Percentiles rank a stretch among this genome's conserved stretches.
Conservation (phyloP, 2,113 vertebrate genomes). For the Salvator merianae region DNA sequence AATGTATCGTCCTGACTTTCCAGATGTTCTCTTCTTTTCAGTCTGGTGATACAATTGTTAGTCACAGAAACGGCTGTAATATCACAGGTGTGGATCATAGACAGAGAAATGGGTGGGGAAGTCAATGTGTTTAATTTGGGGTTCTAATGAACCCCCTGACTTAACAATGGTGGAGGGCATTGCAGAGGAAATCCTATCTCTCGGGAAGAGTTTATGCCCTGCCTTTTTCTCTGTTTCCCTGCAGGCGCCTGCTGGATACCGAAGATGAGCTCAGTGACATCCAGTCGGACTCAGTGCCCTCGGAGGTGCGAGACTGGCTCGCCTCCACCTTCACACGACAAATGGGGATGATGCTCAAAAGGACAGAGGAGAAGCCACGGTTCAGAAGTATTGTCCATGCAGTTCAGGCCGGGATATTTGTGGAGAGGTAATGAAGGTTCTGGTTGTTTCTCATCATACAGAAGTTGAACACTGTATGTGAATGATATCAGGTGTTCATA, state of each 20-base stretch:
- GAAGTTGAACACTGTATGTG: rapidly evolving
- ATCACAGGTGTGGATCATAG: not conserved
- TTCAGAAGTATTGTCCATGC: constrained; percentile 97
- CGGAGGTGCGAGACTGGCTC: constrained; percentile 97
- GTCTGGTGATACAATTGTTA: not conserved
- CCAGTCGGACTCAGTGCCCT: constrained; percentile 95
- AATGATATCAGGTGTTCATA: no score
- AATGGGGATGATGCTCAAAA: constrained; percentile 96
- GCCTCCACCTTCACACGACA: constrained; percentile 96
- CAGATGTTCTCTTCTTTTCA: constrained; percentile 23
- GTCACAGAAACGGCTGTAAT: not conserved
- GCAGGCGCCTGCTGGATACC: constrained; percentile 90
- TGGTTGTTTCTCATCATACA: not conserved
- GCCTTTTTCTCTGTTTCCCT: not conserved
- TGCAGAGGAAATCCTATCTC: not conserved
- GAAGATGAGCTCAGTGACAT: constrained; percentile 98
- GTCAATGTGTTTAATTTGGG: no score
- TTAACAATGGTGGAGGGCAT: not conserved
- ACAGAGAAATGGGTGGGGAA: no score
- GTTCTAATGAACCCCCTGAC: no score
- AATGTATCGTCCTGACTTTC: constrained; percentile 1
- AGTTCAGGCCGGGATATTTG: constrained; percentile 98
- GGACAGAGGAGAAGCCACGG: constrained; percentile 92
- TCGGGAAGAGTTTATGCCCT: not conserved
- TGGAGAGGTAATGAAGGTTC: constrained; percentile 85